Conservation (phyloP, 2,113 vertebrate species). For the Anarhynchus alexandrinus region DNA sequence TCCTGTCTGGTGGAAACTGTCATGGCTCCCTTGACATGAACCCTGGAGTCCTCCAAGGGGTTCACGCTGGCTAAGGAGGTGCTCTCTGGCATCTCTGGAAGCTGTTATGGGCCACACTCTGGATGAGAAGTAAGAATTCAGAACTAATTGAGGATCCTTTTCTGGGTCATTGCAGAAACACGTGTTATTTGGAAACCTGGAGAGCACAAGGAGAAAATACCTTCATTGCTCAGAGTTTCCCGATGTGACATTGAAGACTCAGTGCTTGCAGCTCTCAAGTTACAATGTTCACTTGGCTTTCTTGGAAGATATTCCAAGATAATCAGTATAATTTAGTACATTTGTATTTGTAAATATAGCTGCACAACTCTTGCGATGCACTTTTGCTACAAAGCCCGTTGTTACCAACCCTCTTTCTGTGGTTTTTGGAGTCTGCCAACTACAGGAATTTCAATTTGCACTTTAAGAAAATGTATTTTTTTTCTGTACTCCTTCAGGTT, state of each 20-base stretch:
- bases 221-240: not conserved
- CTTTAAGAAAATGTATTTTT: not conserved
- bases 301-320: not conserved
- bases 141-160: not conserved
- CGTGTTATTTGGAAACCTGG: not conserved
- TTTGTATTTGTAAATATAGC: not conserved
- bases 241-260: not conserved
- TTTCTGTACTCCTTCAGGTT: not conserved
- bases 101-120: not conserved
- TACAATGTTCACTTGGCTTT: not conserved
- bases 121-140: not conserved
- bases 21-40: not conserved
- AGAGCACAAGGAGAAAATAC: not conserved
- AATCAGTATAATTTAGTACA: not conserved
- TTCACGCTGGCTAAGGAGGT: accelerated
- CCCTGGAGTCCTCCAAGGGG: not conserved
- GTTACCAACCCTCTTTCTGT: not conserved
- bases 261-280: not conserved
- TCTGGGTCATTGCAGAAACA: not conserved
- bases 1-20: not conserved
- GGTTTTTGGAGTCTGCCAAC: not conserved
- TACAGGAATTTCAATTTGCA: not conserved
- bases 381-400: not conserved
- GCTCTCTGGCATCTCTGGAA: not conserved
- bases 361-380: not conserved